Evolutionary conservation across 2,113 vertebrate species (phyloP).

Genomic region (cat (Felis catus)): F.catus_Fca126_mat1.0 CM031416.1:139702001-139702500

Average conservation of each 20-base stretch:
- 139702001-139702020: neutral
- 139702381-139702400: neutral
- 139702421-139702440: neutral
- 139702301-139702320: neutral
- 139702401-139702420: neutral
- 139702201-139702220: neutral
- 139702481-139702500: neutral
- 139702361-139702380: neutral
- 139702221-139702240: neutral
- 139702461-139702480: neutral
- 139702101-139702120: fast-evolving
- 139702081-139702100: neutral
- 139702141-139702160: neutral
- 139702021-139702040: neutral
- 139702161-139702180: neutral
- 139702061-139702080: neutral
- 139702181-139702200: neutral
- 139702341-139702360: neutral
- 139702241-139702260: neutral
- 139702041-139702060: neutral
- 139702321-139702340: neutral
- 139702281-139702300: neutral
- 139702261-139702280: neutral
- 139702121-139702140: neutral
- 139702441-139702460: neutral